Conservation (phyloP, 2,113 vertebrate genomes). For the Pelodiscus sinensis region DNA sequence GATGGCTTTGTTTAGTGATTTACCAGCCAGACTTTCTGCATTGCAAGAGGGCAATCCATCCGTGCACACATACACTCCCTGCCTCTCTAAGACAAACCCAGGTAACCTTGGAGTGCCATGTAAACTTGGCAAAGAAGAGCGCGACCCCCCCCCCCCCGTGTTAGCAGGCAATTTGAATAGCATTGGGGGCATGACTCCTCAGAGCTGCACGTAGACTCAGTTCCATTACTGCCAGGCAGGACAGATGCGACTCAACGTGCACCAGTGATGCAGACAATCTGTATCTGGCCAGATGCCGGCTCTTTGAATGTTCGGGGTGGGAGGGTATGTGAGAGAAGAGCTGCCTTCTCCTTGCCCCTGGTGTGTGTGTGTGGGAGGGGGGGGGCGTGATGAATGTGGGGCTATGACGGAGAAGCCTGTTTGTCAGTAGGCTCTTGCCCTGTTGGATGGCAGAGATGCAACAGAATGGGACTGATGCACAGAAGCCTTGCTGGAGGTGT, state of each 20-base stretch:
- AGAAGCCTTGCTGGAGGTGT: background rate
- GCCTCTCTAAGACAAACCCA: background rate
- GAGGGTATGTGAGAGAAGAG: background rate
- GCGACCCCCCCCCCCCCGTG: background rate
- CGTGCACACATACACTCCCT: background rate
- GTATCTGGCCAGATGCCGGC: constrained; percentile 60
- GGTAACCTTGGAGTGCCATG: rapidly evolving
- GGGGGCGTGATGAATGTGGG: background rate
- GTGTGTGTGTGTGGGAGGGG: background rate
- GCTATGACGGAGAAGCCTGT: background rate
- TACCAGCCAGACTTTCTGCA: background rate
- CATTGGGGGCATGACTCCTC: constrained; percentile 45
- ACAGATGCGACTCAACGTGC: constrained; percentile 67
- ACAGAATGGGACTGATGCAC: rapidly evolving
- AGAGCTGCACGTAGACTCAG: constrained; percentile 11
- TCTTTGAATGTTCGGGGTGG: constrained; percentile 52
- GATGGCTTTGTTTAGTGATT: background rate
- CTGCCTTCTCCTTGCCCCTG: constrained; percentile 3
- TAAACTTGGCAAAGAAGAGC: background rate
- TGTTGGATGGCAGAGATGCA: rapidly evolving
- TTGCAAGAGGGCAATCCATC: background rate
- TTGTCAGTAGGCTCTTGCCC: background rate
- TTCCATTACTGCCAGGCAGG: constrained; percentile 46
- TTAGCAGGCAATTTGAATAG: constrained; percentile 4
- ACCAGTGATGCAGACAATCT: constrained; percentile 55